Evolutionary conservation across 1,140 invertebrate species (phyloP).

Genomic region (Apolygus lucorum): DNA sequence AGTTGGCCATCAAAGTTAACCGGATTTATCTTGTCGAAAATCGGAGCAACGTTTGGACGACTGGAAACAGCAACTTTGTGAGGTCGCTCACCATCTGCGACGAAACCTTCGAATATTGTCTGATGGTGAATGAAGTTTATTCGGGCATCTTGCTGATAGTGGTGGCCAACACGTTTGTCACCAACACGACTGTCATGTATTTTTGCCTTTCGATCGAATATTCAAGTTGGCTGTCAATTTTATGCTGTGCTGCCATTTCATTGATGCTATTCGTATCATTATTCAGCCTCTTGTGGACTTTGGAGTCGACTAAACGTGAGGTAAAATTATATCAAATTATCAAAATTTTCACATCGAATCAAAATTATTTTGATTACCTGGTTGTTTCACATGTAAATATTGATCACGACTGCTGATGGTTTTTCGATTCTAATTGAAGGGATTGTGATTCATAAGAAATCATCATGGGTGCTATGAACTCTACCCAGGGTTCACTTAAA

Average conservation of each 20-base stretch:
- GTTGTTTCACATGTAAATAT: no score
- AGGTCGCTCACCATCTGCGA: neutral
- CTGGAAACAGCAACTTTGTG: neutral
- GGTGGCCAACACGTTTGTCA: neutral
- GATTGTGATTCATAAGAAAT: no score
- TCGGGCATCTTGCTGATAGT: neutral
- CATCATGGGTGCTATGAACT: no score
- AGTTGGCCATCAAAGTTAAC: neutral
- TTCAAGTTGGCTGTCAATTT: neutral
- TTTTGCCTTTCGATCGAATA: neutral
- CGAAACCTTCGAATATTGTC: neutral
- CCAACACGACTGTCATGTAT: neutral
- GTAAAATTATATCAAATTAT: no score
- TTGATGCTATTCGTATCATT: neutral
- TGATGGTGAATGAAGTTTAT: neutral
- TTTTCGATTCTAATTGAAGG: no score
- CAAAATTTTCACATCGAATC: no score
- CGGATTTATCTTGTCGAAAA: neutral
- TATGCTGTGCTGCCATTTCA: neutral
- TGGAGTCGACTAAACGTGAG: no score
- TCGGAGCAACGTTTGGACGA: neutral
- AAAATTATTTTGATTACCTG: no score
- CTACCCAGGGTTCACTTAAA: no score
- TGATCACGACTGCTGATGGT: no score
- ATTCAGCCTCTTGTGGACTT: neutral